phyloP scores from a whole-genome alignment of 2,797 vertebrate species.

The Varecia variegata region DNA sequence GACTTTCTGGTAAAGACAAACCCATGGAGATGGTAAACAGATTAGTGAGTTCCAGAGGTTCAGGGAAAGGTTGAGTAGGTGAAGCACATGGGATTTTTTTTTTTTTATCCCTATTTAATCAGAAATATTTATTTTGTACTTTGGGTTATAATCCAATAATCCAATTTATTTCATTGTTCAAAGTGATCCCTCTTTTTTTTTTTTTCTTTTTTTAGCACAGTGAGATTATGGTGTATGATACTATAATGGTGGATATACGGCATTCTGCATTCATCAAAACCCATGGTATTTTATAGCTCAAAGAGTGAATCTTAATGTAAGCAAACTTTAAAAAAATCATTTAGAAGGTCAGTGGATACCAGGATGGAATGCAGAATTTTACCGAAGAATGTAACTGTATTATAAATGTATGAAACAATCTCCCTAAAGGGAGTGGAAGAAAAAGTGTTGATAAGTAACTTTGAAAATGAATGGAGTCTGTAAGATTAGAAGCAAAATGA shows the following conservation, averaged over 20 bases:
- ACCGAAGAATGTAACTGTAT: neutral
- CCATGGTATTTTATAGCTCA: neutral
- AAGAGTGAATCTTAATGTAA: neutral
- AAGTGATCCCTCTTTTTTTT: too few species aligned
- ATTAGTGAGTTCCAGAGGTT: neutral
- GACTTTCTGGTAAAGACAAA: neutral
- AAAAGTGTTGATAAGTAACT: neutral
- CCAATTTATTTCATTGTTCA: too few species aligned
- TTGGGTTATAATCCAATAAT: too few species aligned
- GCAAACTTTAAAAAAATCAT: neutral
- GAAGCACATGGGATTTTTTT: neutral
- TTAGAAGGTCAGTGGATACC: neutral
- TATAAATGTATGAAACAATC: neutral
- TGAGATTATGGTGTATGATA: neutral
- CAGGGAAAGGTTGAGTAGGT: neutral
- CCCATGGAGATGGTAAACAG: neutral
- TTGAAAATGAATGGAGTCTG: neutral
- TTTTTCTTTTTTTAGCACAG: too few species aligned
- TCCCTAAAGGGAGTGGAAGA: neutral
- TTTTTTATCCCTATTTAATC: too few species aligned
- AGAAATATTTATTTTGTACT: too few species aligned
- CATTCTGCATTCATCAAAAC: neutral
- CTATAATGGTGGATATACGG: neutral
- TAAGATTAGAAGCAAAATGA: neutral
- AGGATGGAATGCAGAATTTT: neutral